Conservation (phyloP, 2,113 vertebrate species). For the Oreocharis arfaki region DNA sequence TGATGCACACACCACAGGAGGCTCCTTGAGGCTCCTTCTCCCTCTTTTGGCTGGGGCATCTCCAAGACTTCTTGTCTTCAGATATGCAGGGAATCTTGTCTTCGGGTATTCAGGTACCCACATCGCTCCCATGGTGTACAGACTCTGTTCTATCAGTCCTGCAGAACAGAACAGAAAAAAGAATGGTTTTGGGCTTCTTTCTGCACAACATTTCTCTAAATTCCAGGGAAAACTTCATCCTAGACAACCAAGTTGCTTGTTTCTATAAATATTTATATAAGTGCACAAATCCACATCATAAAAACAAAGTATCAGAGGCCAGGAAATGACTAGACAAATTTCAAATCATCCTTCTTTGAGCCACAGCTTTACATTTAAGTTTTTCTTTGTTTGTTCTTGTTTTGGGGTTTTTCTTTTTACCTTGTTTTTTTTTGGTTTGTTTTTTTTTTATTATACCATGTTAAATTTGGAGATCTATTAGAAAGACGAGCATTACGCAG, state of each 20-base stretch:
- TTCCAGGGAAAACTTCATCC: not conserved
- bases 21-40: not conserved
- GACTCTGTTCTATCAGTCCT: not conserved
- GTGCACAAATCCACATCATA: not conserved
- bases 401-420: not conserved
- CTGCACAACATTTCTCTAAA: rapidly evolving
- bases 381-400: not conserved
- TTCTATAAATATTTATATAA: not conserved
- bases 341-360: not conserved
- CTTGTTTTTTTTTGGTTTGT: rapidly evolving
- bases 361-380: not conserved
- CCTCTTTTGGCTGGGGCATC: not conserved
- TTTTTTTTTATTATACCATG: not conserved
- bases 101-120: not conserved
- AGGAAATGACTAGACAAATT: not conserved
- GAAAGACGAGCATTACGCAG: not conserved
- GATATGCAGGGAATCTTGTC: not conserved
- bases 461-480: not conserved
- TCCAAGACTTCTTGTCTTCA: not conserved
- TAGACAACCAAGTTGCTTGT: not conserved
- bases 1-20: not conserved
- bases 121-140: rapidly evolving
- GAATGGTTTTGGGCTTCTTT: not conserved
- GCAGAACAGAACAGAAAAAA: not conserved
- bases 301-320: not conserved